Evolutionary conservation across 1,140 invertebrate genomes (phyloP), one percentile per base, ranked within the genome.

Genomic region (Drosophila rhopaloa): DNA sequence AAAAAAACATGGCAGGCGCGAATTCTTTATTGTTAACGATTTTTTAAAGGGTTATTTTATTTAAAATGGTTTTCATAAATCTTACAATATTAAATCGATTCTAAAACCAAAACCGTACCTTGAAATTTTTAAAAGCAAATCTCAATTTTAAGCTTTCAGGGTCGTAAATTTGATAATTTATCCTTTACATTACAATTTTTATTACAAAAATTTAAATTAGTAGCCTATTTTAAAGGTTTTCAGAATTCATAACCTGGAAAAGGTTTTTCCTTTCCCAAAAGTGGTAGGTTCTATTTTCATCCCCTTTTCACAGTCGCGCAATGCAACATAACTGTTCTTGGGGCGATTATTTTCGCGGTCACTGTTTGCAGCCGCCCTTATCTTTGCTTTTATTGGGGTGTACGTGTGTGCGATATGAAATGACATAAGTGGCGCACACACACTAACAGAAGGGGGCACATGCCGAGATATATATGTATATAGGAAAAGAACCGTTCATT

Each of bases 401-500:
- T 56, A 14, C 14, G 37, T 41, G 37, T 16, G 14, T 19, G 76
- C 61, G 53, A 19, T 48, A 48, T 14, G 47, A 27, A 58, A 62
- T 58, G 50, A 58, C 68, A 83, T 82, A 72, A 68, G 63, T 75
- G 56, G 60, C 50, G 50, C 60, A 53, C 60, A 44, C 41, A 53
- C 55, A 32, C 4, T 24, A 24, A 24, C 24, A 4, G 6, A 32
- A 7, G 29, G 8, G 29, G 29, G 8, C 29, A 32, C 6, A 7
- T 32, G 29, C 7, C 6, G 6, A 32, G 6, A 32, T 7, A 32
- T 32, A 32, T 32, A 32, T 32, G 8, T 32, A 32, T 7, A 32
- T 32, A 32, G 29, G 59, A 35, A 76, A 85, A 86, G 65, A 86
- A 86, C 68, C 79, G 79, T 86, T 79, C 75, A 79, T 77, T 83